Percentiles rank a stretch among this genome's conserved stretches.
Evolutionary conservation across 2,113 vertebrate genomes (phyloP).

Genomic region (Catharus bicknelli): DNA sequence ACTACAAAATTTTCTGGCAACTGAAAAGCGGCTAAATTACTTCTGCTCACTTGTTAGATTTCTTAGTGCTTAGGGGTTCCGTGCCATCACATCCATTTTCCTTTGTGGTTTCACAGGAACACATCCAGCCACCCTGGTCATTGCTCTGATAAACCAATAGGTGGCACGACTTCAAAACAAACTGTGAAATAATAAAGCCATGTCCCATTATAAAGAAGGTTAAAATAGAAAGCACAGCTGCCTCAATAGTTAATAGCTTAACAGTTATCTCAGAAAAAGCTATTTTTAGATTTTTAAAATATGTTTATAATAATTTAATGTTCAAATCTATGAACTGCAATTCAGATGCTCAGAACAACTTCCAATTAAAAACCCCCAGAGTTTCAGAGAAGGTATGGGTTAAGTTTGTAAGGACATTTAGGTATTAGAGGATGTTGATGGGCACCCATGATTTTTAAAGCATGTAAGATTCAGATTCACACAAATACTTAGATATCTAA

Average conservation of each 20-base stretch:
- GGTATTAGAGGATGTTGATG: background rate
- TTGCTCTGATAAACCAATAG: constrained; percentile 46
- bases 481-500: background rate
- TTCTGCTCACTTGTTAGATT: background rate
- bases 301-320: background rate
- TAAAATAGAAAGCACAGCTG: background rate
- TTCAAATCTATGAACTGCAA: background rate
- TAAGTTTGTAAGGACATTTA: background rate
- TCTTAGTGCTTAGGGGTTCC: background rate
- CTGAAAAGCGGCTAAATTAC: background rate
- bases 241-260: background rate
- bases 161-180: constrained; percentile 62
- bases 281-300: background rate
- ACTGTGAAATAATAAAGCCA: background rate
- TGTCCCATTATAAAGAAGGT: background rate
- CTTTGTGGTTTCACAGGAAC: background rate
- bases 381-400: background rate
- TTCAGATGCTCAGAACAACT: background rate
- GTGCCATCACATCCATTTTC: background rate
- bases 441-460: background rate
- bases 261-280: background rate
- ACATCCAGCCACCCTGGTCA: background rate
- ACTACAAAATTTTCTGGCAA: background rate
- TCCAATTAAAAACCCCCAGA: background rate
- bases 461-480: background rate